phyloP scores from a whole-genome alignment of 2,113 vertebrate species.

The Brachypteracias leptosomus region DNA sequence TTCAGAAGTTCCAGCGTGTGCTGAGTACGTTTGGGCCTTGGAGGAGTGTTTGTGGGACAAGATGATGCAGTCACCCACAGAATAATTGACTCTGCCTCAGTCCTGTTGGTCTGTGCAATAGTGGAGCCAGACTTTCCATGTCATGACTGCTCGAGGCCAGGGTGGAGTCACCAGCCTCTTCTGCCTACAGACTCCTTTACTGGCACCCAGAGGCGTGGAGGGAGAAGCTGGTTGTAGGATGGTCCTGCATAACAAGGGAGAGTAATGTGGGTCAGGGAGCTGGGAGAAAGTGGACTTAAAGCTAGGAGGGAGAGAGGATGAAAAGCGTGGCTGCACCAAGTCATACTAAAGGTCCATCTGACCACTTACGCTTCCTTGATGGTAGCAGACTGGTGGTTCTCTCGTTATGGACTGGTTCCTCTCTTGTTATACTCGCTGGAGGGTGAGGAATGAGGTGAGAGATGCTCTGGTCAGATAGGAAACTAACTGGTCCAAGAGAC shows the following conservation, averaged over 20 bases:
- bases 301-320: background rate
- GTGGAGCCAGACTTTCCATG: background rate
- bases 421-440: background rate
- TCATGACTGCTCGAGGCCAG: background rate
- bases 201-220: background rate
- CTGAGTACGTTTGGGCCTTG: background rate
- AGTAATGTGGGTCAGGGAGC: background rate
- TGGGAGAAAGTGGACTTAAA: background rate
- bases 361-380: background rate
- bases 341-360: background rate
- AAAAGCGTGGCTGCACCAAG: background rate
- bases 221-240: background rate
- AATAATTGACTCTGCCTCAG: background rate
- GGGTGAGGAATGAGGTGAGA: background rate
- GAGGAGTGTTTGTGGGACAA: background rate
- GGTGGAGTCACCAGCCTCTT: background rate
- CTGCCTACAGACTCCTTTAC: background rate
- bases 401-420: background rate
- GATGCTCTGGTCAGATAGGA: background rate
- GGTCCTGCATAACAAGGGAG: accelerated
- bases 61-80: background rate
- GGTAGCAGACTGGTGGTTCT: background rate
- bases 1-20: background rate
- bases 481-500: background rate
- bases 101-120: background rate